Base-by-base conservation (phyloP, 2,888 invertebrate genomes). In the Eristalinus sepulchralis region DNA sequence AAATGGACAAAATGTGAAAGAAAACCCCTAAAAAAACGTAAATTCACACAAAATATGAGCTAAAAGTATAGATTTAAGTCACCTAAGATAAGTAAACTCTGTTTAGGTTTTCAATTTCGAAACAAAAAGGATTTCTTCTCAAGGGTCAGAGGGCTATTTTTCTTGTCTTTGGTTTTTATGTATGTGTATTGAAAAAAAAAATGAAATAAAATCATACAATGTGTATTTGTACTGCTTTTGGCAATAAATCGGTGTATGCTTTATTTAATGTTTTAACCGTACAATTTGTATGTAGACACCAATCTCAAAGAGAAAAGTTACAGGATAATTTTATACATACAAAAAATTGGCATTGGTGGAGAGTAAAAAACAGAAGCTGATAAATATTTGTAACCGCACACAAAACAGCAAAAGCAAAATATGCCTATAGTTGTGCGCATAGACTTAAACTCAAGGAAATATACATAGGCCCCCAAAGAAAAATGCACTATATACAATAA, bases 151-250 rank as follows among this genome's bases (percentile, higher is more conserved):
- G 73, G 70, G 77, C 68, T 78, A 82, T 78, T 82, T 68, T 82
- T 39, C 36, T 70, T 83, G 78, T 83, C 47, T 62, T 83, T 75
- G 24, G 62, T 78, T 80, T 79, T 55, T 57, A 66, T 78, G 60
- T 68, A 70, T 86, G 79, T 86, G 62, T 86, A 71, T 75, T 70
- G 73, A 82, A 75, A n/a, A 47, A 8, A 47, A 47, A 39, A 13
- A 75, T 17, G 17, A 8, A 47, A 47, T n/a, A 13, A 39, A 39
- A 47, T 5, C n/a, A 11, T 70, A 75, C 57, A 75, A 73, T 86
- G 70, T 83, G 79, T 83, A 81, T 72, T 68, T 81, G 80, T 85
- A 83, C 63, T 80, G 87, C 87, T 87, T 87, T 83, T 72, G 82
- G 79, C 73, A 83, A 82, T 57, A 75, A 68, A 59, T 87, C 71